Evolutionary conservation across 2,113 vertebrate species (phyloP).

Genomic region (Egretta garzetta): DNA sequence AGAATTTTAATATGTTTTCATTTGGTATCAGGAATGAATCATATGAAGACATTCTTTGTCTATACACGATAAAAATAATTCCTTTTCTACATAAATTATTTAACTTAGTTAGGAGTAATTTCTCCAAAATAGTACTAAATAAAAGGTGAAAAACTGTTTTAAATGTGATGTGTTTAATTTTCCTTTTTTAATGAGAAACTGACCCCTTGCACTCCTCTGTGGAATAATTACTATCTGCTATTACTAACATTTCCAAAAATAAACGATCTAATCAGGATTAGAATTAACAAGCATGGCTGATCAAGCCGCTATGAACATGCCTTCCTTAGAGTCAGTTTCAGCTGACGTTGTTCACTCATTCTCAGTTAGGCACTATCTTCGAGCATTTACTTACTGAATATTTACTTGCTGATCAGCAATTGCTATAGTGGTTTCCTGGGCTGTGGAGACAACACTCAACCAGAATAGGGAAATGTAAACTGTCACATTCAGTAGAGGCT

Average conservation of each 20-base stretch:
- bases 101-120: neutral
- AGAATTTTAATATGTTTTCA: neutral
- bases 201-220: slow-evolving; percentile 39
- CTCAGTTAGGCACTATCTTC: slow-evolving; percentile 9
- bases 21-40: neutral
- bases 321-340: slow-evolving; percentile 15
- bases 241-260: slow-evolving; percentile 59
- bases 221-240: slow-evolving; percentile 58
- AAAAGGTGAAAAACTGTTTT: slow-evolving; percentile 6
- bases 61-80: neutral
- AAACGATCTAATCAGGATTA: slow-evolving; percentile 41
- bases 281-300: slow-evolving; percentile 51
- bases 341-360: neutral
- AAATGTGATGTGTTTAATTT: neutral
- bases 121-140: neutral
- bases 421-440: neutral
- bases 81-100: neutral
- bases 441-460: neutral
- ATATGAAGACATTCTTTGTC: neutral
- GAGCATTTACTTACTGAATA: neutral
- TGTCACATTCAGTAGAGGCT: neutral
- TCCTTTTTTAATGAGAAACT: slow-evolving; percentile 39
- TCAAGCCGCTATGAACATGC: neutral
- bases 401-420: slow-evolving; percentile 20
- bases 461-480: neutral